Percentiles rank a stretch among this genome's conserved stretches.
These are phyloP conservation scores for Todiramphus saurophagus DNA, from an alignment of 2,113 vertebrate species.

Conservation along the genomic window DNA sequence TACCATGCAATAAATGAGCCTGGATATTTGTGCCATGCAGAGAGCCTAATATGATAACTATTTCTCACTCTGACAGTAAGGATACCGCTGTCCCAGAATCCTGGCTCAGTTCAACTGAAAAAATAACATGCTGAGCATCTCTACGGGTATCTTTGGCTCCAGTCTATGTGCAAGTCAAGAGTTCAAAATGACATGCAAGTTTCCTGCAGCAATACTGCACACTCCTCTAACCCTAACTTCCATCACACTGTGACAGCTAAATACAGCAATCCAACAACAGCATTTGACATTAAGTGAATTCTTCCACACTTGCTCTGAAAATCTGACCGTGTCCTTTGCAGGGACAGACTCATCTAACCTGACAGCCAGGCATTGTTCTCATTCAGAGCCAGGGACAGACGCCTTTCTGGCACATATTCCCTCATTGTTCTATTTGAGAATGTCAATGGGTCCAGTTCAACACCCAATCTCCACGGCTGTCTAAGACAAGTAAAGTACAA, in stretches of 20 bases:
- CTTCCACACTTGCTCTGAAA: neutral
- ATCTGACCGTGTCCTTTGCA: neutral
- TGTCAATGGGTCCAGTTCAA: neutral
- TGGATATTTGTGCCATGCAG: constrained; percentile 10
- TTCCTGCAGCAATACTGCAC: constrained; percentile 47
- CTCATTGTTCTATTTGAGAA: constrained; percentile 33
- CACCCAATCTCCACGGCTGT: neutral
- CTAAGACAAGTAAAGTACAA: neutral
- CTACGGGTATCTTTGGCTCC: constrained; percentile 21
- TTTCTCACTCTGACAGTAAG: constrained; percentile 58
- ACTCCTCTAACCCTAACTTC: constrained; percentile 57
- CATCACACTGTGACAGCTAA: constrained; percentile 52
- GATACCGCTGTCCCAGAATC: constrained; percentile 24
- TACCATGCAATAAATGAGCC: neutral
- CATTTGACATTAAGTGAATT: constrained; percentile 41
- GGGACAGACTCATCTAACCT: constrained; percentile 33
- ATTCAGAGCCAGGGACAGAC: constrained; percentile 7
- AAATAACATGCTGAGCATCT: constrained; percentile 38
- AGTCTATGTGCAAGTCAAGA: constrained; percentile 42
- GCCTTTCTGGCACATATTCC: neutral
- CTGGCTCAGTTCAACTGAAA: constrained; percentile 44
- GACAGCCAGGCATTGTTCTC: constrained; percentile 57
- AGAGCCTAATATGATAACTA: constrained; percentile 58
- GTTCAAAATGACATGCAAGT: constrained; percentile 54
- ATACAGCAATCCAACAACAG: constrained; percentile 44